Base-by-base conservation (phyloP, 2,113 vertebrate genomes). In the Forbesichthys papilliferus region DNA sequence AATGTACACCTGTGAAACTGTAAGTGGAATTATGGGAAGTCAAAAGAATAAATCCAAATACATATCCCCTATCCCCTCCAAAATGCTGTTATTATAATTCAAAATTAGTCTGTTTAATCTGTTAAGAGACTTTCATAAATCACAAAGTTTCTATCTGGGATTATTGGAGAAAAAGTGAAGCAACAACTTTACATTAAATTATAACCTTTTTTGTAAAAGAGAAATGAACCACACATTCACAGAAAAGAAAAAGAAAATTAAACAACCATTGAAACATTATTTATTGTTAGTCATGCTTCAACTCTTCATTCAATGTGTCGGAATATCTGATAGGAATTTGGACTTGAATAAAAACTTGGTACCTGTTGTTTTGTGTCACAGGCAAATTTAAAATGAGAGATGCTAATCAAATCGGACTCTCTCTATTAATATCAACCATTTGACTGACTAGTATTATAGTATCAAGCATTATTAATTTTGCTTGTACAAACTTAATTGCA, bases 321-420 rank as follows among this genome's bases (percentile, higher is more conserved):
- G 20, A 20, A 20, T 20, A 20, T 20, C 20, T 20, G 20, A 42
- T 42, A 42, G 36, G 36, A 42, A 7, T 42, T 5, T 20, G 7
- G 36, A 42, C 7, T 42, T 42, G 36, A 42, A 42, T 42, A 5
- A 5, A 42, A 42, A 42, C 7, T 42, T 7, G 4, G 36, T 42
- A 42, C 36, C 36, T 42, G 36, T 42, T 72, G 60, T 80, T 78
- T 83, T 79, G 82, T 87, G 85, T 87, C 83, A 75, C 84, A 20
- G 20, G 90, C 92, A 90, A 92, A 91, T 51, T 14, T 81, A 60
- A 78, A 61, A 75, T 81, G 61, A 74, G 60, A 58, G 0, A 11
- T 52, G 51, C 55, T 68, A 48, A 51, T 79, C 54, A 79, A 84
- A 78, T 79, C 80, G 54, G 7, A 66, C 54, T 46, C 20, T 20